These are phyloP conservation scores for Andrena fulva DNA, from an alignment of 2,888 invertebrate species.

Conservation along the genomic window DNA sequence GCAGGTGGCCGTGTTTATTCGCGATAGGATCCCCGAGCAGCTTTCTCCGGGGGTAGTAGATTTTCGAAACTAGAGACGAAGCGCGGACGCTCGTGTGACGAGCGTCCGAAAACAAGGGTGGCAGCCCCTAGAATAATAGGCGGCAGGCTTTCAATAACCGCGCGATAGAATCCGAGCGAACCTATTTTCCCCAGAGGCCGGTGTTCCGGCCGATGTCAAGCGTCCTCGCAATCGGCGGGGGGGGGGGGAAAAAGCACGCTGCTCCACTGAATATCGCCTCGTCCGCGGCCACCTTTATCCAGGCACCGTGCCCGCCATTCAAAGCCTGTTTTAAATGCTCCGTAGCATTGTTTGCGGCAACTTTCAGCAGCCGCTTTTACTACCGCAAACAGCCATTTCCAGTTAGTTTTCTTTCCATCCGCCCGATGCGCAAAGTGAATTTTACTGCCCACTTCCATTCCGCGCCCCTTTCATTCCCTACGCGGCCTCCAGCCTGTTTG, in stretches of 20 bases:
- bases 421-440: slow-evolving; percentile 70
- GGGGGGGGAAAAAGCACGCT: background rate
- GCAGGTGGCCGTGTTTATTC: background rate
- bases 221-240: slow-evolving; percentile 6
- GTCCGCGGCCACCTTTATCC: slow-evolving; percentile 37
- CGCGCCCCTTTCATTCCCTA: slow-evolving; percentile 47
- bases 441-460: slow-evolving; percentile 65
- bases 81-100: background rate
- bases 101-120: background rate
- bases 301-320: slow-evolving; percentile 12
- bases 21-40: background rate
- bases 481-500: slow-evolving; percentile 40
- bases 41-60: background rate
- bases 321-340: slow-evolving; percentile 47
- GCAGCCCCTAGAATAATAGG: slow-evolving; percentile 9
- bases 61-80: background rate
- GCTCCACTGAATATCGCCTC: slow-evolving; percentile 33
- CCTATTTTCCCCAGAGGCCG: background rate
- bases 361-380: slow-evolving; percentile 68
- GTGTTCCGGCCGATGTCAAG: slow-evolving; percentile 12
- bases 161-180: background rate
- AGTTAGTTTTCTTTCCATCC: slow-evolving; percentile 64
- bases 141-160: slow-evolving; percentile 39
- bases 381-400: slow-evolving; percentile 70
- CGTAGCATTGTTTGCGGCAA: slow-evolving; percentile 58